Conservation (phyloP, 2,113 vertebrate species). For the Danio rerio region DNA sequence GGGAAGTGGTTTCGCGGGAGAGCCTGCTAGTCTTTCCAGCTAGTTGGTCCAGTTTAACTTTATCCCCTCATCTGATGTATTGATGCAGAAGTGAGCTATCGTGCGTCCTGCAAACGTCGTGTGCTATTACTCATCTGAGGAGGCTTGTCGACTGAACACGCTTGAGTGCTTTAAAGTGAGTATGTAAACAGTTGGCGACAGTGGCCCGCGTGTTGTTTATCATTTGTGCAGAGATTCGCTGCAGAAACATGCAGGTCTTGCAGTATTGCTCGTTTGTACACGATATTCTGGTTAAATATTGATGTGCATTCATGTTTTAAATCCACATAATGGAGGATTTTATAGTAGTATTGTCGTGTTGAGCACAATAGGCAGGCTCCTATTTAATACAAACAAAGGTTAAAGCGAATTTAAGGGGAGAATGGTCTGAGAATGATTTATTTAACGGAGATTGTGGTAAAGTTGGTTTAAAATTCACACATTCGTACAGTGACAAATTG, state of each 20-base stretch:
- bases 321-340: background rate
- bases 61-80: background rate
- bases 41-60: background rate
- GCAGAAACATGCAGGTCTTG: background rate
- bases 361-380: background rate
- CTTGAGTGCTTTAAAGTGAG: slow-evolving; percentile 8
- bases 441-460: too few species aligned
- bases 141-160: background rate
- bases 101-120: background rate
- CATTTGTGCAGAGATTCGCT: slow-evolving; percentile 9
- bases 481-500: too few species aligned
- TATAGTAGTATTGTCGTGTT: too few species aligned
- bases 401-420: too few species aligned
- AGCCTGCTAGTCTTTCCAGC: background rate
- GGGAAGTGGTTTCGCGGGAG: slow-evolving; percentile 50
- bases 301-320: background rate
- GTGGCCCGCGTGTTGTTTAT: slow-evolving; percentile 40
- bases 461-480: too few species aligned
- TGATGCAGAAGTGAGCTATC: background rate
- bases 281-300: background rate
- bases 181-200: background rate
- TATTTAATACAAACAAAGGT: too few species aligned
- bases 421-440: too few species aligned
- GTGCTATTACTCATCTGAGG: background rate
- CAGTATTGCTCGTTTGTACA: background rate